Evolutionary conservation across 2,888 invertebrate species (phyloP).

Genomic region (Helleia helle): DNA sequence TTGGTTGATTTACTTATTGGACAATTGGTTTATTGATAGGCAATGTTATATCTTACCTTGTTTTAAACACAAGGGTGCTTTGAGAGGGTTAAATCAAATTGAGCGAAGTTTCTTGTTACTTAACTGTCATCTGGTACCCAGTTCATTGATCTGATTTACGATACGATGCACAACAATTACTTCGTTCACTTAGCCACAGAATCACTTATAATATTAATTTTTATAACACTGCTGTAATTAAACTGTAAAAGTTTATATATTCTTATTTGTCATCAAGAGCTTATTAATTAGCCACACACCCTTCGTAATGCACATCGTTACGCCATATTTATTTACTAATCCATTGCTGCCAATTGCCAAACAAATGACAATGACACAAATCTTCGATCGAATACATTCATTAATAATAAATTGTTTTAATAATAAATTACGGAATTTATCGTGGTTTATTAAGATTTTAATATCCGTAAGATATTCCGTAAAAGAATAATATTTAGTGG

Average conservation of each 20-base stretch:
- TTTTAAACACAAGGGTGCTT: constrained; percentile 43
- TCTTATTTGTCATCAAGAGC: constrained; percentile 3
- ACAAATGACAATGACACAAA: too few relatives aligned
- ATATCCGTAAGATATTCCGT: too few relatives aligned
- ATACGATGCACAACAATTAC: constrained; percentile 29
- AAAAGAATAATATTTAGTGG: too few relatives aligned
- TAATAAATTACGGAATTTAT: too few relatives aligned
- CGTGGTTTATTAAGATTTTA: too few relatives aligned
- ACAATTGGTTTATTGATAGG: too few relatives aligned
- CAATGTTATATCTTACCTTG: constrained; percentile 39
- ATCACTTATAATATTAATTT: constrained; percentile 1
- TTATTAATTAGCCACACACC: constrained; percentile 26
- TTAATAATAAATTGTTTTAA: too few relatives aligned
- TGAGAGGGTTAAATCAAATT: constrained; percentile 44
- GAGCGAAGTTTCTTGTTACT: constrained; percentile 39
- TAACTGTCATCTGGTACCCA: constrained; percentile 41
- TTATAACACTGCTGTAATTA: neutral
- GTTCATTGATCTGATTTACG: constrained; percentile 58
- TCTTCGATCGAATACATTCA: too few relatives aligned
- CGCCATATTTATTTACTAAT: constrained; percentile 69
- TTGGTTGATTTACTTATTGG: too few relatives aligned
- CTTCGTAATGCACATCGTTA: constrained; percentile 25
- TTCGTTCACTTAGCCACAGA: constrained; percentile 9
- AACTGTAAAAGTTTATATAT: constrained; percentile 2
- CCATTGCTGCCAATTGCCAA: constrained; percentile 27